Evolutionary conservation across 2,888 invertebrate species (phyloP).

Genomic region (Gibbula magus): DNA sequence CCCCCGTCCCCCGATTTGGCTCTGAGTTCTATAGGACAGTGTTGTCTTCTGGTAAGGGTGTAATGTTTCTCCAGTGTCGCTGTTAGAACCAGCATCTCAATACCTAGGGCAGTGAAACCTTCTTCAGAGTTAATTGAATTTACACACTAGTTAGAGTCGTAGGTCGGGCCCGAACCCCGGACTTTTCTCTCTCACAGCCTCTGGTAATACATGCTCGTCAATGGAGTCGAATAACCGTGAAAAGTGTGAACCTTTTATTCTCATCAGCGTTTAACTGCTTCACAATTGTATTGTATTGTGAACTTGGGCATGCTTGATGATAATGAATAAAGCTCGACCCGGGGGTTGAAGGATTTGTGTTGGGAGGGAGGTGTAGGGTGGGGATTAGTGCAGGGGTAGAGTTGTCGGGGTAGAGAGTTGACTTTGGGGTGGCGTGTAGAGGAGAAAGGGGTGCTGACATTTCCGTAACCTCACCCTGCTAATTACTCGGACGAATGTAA

Average conservation of each 20-base stretch:
- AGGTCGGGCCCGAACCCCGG: background rate
- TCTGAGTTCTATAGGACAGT: background rate
- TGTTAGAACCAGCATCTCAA: background rate
- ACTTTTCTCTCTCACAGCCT: background rate
- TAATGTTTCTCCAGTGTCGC: background rate
- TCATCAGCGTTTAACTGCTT: background rate
- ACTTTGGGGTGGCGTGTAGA: background rate
- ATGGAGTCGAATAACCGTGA: background rate
- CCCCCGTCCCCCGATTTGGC: background rate
- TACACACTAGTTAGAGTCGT: constrained; percentile 1
- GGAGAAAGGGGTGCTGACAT: too few species aligned
- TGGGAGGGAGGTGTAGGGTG: background rate
- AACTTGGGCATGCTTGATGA: background rate
- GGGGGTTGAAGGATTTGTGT: background rate
- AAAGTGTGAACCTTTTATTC: background rate
- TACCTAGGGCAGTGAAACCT: constrained; percentile 3
- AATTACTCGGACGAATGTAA: background rate
- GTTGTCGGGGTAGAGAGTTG: background rate
- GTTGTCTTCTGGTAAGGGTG: background rate
- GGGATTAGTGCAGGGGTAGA: background rate
- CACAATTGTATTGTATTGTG: background rate
- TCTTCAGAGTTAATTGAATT: constrained; percentile 18
- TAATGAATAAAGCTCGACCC: background rate
- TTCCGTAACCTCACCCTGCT: background rate
- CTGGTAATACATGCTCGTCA: background rate